Evolutionary conservation across 1,140 invertebrate species (phyloP), one percentile per base, ranked within the genome.

Genomic region (Euura saliciscinereae): DNA sequence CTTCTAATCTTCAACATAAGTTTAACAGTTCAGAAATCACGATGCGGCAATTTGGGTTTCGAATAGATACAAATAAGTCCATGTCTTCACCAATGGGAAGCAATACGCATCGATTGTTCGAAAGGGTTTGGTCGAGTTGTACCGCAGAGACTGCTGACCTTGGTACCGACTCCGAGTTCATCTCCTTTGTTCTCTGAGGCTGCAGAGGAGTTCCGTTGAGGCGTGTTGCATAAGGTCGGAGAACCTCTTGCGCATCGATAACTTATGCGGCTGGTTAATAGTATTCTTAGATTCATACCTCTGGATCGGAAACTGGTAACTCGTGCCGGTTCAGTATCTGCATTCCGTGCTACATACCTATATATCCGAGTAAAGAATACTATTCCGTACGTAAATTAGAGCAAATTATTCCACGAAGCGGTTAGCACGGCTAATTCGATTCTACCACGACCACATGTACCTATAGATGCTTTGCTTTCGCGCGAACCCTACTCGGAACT

Each of bases 331-430:
- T 28, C 28, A 28, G 28, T 28, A 28, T 59, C 51, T 8, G 51
- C 10, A 59, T 59, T 59, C 51, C 51, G 51, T n/a, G 10, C 10
- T 59, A 59, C 10, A 28, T 28, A 28, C 28, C 28, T 28, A 28
- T 28, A 28, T 28, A 28, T 28, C 28, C 28, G 51, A 11, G 51
- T 59, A 8, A 8, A 59, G 8, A 59, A 59, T 59, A 59, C 51
- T 59, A 59, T 59, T 59, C 51, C 51, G 51, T 59, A 59, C 51
- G 51, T n/a, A 59, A 59, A 59, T 59, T 59, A 59, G 51, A 59
- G 51, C 51, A 59, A n/a, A 59, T 59, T 59, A 59, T 59, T 59
- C 51, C 51, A 59, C 51, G 51, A 59, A 59, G 51, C 51, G 51
- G 51, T 59, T 59, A 59, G 51, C 51, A 59, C 51, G 51, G 51